phyloP scores from a whole-genome alignment of 2,888 invertebrate genomes.

The Keiferia lycopersicella region DNA sequence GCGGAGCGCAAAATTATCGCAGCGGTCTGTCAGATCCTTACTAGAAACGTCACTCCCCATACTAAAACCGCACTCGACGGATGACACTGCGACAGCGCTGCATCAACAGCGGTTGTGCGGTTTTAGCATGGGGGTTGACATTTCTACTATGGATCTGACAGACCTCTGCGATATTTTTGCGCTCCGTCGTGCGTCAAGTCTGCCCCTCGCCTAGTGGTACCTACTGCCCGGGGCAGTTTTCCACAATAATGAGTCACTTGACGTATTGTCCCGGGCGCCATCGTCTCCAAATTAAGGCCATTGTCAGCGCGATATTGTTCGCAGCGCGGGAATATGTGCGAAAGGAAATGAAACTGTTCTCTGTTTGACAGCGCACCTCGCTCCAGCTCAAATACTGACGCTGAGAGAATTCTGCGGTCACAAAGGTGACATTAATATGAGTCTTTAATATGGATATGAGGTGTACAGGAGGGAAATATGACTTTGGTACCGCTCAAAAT shows the following conservation, averaged over 20 bases:
- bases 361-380: constrained; percentile 10
- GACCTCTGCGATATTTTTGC: too few relatives aligned
- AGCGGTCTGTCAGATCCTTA: too few relatives aligned
- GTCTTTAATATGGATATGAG: constrained; percentile 11
- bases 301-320: constrained; percentile 76
- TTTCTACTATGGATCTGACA: too few relatives aligned
- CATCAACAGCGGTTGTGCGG: too few relatives aligned
- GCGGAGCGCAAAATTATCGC: too few relatives aligned
- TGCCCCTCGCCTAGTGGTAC: too few relatives aligned
- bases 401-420: neutral
- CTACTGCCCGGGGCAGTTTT: constrained; percentile 66
- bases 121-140: too few relatives aligned
- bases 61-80: too few relatives aligned
- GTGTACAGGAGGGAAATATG: neutral
- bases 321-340: constrained; percentile 71
- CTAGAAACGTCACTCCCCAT: too few relatives aligned
- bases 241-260: constrained; percentile 75
- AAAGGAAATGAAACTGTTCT: constrained; percentile 74
- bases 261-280: constrained; percentile 70
- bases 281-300: constrained; percentile 73
- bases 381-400: constrained; percentile 4
- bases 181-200: too few relatives aligned
- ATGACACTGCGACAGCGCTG: too few relatives aligned
- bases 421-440: neutral
- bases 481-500: neutral